Evolutionary conservation across 2,797 vertebrate species (phyloP).

Genomic region (Pseudomugil gertrudae): DNA sequence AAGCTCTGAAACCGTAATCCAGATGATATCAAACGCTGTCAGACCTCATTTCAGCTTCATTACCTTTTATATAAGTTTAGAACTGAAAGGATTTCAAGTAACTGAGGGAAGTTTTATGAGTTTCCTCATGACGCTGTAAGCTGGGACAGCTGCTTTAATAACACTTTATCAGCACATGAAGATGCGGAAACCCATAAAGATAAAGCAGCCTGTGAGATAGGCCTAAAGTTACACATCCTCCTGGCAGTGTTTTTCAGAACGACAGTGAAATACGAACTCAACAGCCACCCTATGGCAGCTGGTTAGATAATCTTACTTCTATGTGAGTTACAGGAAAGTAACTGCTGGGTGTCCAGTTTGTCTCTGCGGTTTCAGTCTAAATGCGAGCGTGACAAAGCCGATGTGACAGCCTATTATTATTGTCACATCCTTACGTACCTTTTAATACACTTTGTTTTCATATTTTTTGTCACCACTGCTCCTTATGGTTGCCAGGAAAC

Average conservation of each 20-base stretch:
- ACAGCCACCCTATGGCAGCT: slow-evolving; percentile 14
- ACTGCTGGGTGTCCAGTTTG: slow-evolving; percentile 2
- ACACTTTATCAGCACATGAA: slow-evolving; percentile 62
- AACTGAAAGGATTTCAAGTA: slow-evolving; percentile 13
- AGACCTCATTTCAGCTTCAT: background rate
- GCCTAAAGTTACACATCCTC: slow-evolving; percentile 36
- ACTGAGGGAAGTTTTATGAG: slow-evolving; percentile 40
- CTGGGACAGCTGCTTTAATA: slow-evolving; percentile 53
- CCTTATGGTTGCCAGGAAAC: slow-evolving; percentile 79
- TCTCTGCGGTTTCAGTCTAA: slow-evolving; percentile 7
- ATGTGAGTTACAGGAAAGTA: slow-evolving; percentile 21
- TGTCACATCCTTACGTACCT: slow-evolving; percentile 33
- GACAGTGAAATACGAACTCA: slow-evolving; percentile 47
- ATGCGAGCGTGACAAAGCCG: slow-evolving; percentile 28
- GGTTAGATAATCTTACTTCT: slow-evolving; percentile 28
- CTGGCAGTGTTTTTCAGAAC: slow-evolving; percentile 44
- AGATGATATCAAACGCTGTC: background rate
- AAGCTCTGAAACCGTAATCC: background rate
- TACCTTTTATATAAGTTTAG: slow-evolving; percentile 23
- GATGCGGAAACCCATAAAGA: slow-evolving; percentile 58
- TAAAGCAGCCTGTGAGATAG: slow-evolving; percentile 42
- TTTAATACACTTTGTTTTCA: slow-evolving; percentile 48
- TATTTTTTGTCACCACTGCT: slow-evolving; percentile 49
- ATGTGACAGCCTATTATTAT: slow-evolving; percentile 6
- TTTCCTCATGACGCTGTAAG: slow-evolving; percentile 24